Evolutionary conservation across 2,113 vertebrate genomes (phyloP).

Genomic region (Sorex araneus): DNA sequence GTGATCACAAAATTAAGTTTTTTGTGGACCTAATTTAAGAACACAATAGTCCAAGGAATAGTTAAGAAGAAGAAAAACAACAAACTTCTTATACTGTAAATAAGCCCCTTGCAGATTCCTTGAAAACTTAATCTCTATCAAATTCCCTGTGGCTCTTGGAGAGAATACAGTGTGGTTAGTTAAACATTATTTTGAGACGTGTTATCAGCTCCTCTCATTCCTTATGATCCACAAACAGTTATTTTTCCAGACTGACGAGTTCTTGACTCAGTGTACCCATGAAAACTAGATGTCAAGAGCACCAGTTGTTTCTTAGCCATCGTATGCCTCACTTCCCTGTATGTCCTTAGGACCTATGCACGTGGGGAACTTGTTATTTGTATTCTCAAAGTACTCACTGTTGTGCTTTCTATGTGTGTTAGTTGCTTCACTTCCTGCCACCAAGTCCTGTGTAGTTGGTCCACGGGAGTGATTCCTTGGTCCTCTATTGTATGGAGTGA

Average conservation of each 20-base stretch:
- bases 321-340: too few relatives aligned
- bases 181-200: background rate
- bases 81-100: background rate
- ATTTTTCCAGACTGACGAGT: background rate
- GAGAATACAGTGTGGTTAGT: background rate
- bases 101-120: background rate
- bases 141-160: background rate
- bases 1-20: background rate
- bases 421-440: background rate
- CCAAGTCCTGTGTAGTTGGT: background rate
- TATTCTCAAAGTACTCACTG: background rate
- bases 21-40: conserved; percentile 15
- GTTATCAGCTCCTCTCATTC: background rate
- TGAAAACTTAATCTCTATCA: background rate
- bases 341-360: background rate
- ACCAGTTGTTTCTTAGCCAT: background rate
- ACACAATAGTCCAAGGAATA: background rate
- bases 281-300: background rate
- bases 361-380: background rate
- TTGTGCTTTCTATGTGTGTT: background rate
- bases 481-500: background rate
- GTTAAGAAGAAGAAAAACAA: conserved; percentile 4
- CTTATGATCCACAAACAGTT: background rate
- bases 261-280: background rate
- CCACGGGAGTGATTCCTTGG: background rate